Evolutionary conservation across 2,797 vertebrate genomes (phyloP), one percentile per base, ranked within the genome.

Genomic region (Notolabrus celidotus): DNA sequence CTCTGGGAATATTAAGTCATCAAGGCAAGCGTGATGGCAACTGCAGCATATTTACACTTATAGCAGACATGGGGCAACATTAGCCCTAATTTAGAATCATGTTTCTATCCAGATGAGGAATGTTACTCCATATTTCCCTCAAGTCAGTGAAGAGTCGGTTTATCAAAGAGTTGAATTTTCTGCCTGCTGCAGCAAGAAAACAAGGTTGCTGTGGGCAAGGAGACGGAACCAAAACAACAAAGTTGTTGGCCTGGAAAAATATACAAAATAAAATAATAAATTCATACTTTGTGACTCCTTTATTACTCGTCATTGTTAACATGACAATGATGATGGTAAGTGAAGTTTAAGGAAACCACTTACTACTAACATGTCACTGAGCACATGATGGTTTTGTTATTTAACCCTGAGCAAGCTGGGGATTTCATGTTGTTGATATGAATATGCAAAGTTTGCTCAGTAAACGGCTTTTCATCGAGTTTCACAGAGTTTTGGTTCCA

Each of bases 221-320:
- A 46, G 16, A 38, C 23, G 51, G 64, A 33, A 47, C 25, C 43
- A 53, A 62, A 65, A 49, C 19, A 60, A 38, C 29, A 62, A 64
- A 58, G 54, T 27, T 20, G 22, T 36, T 39, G 47, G 46, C 38
- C 25, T 14, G 42, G 16, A 42, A 69, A 25, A 7, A 53, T 17
- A 45, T 14, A 11, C 17, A 4, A 45, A 59, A 42, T 23, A 29
- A 9, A 38, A 36, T 12, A 31, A 25, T 11, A 39, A n/a, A n/a
- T n/a, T n/a, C n/a, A n/a, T n/a, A n/a, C n/a, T n/a, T n/a, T n/a
- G n/a, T n/a, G n/a, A n/a, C n/a, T n/a, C n/a, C n/a, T n/a, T n/a
- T n/a, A n/a, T n/a, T n/a, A n/a, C n/a, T n/a, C n/a, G n/a, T n/a
- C n/a, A n/a, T n/a, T n/a, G n/a, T n/a, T n/a, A n/a, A n/a, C n/a